A percentile compares a stretch with the other conserved stretches of the same genome.
Conservation (phyloP, 2,888 invertebrate genomes). For the Leptarthrus brevirostris region DNA sequence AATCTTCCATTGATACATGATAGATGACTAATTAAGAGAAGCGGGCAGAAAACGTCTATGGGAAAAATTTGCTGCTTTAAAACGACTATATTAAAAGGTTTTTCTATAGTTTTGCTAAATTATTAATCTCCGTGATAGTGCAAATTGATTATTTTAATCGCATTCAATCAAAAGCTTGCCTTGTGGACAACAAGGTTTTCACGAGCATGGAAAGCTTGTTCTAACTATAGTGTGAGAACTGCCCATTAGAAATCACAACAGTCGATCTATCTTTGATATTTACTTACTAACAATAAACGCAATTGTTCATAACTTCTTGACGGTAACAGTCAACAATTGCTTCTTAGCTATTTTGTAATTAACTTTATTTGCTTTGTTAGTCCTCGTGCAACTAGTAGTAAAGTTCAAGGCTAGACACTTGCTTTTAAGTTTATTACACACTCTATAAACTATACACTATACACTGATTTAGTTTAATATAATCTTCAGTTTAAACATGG, state of each 20-base stretch:
- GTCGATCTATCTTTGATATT: not conserved
- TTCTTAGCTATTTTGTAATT: not conserved
- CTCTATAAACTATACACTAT: too few relatives aligned
- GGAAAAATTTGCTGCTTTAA: not conserved
- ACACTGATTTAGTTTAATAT: too few relatives aligned
- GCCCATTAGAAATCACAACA: not conserved
- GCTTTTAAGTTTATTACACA: too few relatives aligned
- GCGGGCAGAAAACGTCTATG: not conserved
- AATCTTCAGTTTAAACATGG: too few relatives aligned
- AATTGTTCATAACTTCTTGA: not conserved
- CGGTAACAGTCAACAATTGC: not conserved
- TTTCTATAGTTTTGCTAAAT: not conserved
- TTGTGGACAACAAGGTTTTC: not conserved
- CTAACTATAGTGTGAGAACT: not conserved
- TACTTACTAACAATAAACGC: not conserved
- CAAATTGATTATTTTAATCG: not conserved
- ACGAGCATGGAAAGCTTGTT: not conserved
- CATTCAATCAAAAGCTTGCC: not conserved
- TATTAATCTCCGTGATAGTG: not conserved
- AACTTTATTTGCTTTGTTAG: not conserved
- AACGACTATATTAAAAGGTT: not conserved
- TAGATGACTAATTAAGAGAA: not conserved
- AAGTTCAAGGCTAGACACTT: slow-evolving; percentile 3
- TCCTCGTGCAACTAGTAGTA: not conserved
- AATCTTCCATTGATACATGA: not conserved